Base-by-base conservation (phyloP, 2,797 vertebrate species). In the Sebastolobus alascanus region DNA sequence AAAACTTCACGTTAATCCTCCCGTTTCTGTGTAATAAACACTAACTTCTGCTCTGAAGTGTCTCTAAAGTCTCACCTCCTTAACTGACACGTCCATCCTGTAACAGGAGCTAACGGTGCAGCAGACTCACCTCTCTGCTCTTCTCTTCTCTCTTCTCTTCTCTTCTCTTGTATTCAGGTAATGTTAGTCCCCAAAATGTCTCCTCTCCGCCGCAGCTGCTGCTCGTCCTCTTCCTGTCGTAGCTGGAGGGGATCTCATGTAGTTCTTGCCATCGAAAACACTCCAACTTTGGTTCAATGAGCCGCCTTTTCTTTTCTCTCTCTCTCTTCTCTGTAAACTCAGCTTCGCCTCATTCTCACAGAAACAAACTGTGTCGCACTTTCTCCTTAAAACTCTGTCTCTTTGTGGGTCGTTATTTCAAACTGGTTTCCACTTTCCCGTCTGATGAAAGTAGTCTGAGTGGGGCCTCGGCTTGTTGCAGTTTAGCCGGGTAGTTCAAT, bases 71-170 rank as follows among this genome's bases (percentile, higher is more conserved):
- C 25, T 25, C 25, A 25, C 25, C 25, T 25, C 25, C 25, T 25
- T 25, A 37, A 27, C 77, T 1, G 65, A 58, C 67, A 35, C 25
- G 77, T 35, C 27, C 54, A 33, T 52, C 38, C 5, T 27, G 77
- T 89, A 16, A 43, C 90, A 33, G 37, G 52, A 27, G 52, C 70
- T 73, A 50, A 92, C 90, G 85, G 89, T 91, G 72, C 82, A 1
- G 63, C 4, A 7, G 1, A 79, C 92, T 88, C 66, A 93, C 92
- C 91, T 92, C 68, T 43, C 40, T 43, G 6, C 40, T 43, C 12
- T n/a, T 29, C 63, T 14, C 77, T 69, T 79, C 63, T 31, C 40
- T 43, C 40, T 43, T 16, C 40, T 43, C 12, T n/a, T 29, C 63
- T 14, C 77, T 69, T 79, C 63, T 2, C 79, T 5, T 13, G 38